Base-by-base conservation (phyloP, 2,797 vertebrate species). In the Helicolenus hilgendorfi region DNA sequence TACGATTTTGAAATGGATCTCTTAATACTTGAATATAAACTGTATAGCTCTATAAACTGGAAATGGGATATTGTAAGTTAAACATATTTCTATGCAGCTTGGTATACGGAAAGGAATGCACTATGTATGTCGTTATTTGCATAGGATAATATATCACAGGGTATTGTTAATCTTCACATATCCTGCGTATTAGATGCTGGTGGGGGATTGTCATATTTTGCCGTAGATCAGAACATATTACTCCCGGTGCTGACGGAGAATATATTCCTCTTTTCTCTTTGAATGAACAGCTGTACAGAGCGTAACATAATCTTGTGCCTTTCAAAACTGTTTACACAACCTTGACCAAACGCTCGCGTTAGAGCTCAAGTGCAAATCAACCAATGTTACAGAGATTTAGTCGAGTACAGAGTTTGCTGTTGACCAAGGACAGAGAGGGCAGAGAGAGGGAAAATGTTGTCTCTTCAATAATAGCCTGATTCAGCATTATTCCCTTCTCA, bases 261-360 rank as follows among this genome's bases (percentile, higher is more conserved):
- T 15, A 35, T 83, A 53, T n/a, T 83, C 38, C 36, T 81, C 24
- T 81, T 55, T 70, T 78, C 9, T 56, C 59, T 65, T 60, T n/a
- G 29, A 76, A 71, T 45, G 33, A 85, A 81, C 80, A 80, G 53
- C 74, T 73, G 59, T 64, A 79, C 75, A 71, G 71, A 91, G 65
- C n/a, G 4, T 76, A 79, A 83, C 63, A 45, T 53, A 81, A 91
- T 86, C 81, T 71, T 64, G 89, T 95, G 92, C 95, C 95, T 95
- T 95, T 92, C 59, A 81, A 33, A 88, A 85, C 84, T 78, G 90
- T 94, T 94, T 92, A 94, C 94, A 92, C 84, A 81, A 84, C 86
- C 79, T 75, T 90, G 89, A 93, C 92, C 93, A 95, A 96, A 94
- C 38, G 72, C 76, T 94, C 20, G 62, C 86, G 88, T 87, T 82